Evolutionary conservation across 2,797 vertebrate species (phyloP).

Genomic region (Prunella strophiata): DNA sequence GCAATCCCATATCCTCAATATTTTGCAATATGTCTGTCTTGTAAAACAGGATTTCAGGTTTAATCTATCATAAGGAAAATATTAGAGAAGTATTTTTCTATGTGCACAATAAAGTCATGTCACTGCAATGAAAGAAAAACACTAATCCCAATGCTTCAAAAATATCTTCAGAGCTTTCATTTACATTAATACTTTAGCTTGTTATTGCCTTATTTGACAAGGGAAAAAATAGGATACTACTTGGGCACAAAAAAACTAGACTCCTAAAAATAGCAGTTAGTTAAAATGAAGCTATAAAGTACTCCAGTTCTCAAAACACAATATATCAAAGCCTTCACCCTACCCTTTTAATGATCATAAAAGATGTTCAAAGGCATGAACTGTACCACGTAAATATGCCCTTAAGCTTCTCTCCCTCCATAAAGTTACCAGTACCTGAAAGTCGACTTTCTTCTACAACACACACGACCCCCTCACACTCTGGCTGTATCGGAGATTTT

Average conservation of each 20-base stretch:
- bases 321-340: background rate
- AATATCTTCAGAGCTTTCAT: background rate
- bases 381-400: background rate
- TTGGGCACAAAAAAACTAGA: background rate
- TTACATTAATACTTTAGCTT: background rate
- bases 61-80: background rate
- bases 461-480: rapidly evolving
- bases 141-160: background rate
- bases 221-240: background rate
- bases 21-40: background rate
- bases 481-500: background rate
- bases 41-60: background rate
- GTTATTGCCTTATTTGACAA: background rate
- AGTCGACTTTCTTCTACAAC: background rate
- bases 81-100: background rate
- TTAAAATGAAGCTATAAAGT: conserved; percentile 7
- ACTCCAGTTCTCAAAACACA: background rate
- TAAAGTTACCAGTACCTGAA: background rate
- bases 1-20: background rate
- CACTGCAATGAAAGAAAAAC: background rate
- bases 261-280: background rate
- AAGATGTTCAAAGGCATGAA: conserved; percentile 37
- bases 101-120: background rate
- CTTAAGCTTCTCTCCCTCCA: background rate
- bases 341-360: conserved; percentile 2